Conservation (phyloP, 2,113 vertebrate species). For the Pelobates fuscus region DNA sequence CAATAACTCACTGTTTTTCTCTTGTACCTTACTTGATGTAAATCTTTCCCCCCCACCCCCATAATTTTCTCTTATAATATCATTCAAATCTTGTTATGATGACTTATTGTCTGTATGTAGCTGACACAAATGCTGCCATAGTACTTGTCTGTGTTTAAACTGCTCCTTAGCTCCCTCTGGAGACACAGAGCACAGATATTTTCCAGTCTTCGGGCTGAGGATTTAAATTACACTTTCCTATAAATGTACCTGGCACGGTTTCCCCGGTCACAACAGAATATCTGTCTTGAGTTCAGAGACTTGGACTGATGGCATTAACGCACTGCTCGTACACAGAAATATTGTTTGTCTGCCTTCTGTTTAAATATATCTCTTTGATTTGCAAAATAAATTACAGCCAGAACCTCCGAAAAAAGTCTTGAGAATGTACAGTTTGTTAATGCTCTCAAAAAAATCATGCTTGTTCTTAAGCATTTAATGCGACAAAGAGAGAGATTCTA, state of each 20-base stretch:
- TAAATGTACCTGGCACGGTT: conserved; percentile 39
- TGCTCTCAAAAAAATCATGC: no score
- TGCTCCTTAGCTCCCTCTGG: conserved; percentile 42
- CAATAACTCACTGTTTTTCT: no score
- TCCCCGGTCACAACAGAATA: conserved; percentile 25
- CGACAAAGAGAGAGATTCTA: no score
- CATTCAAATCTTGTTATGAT: conserved; percentile 48
- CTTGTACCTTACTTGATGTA: no score
- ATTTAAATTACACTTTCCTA: conserved; percentile 39
- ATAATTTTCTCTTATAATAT: conserved; percentile 40
- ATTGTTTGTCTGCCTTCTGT: conserved; percentile 8
- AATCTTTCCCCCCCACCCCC: no score
- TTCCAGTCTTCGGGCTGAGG: conserved; percentile 25
- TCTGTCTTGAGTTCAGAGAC: background rate
- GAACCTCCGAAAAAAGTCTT: no score
- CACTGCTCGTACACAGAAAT: background rate
- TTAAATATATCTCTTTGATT: conserved; percentile 7
- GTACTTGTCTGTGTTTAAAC: conserved; percentile 32
- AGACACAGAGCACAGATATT: conserved; percentile 38
- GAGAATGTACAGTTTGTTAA: no score
- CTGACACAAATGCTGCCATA: conserved; percentile 21
- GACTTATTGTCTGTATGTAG: conserved; percentile 47
- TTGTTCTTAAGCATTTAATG: no score
- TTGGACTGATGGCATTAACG: background rate
- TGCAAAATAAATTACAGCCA: no score